phyloP scores from a whole-genome alignment of 2,113 vertebrate species.

The Hippolais icterina region DNA sequence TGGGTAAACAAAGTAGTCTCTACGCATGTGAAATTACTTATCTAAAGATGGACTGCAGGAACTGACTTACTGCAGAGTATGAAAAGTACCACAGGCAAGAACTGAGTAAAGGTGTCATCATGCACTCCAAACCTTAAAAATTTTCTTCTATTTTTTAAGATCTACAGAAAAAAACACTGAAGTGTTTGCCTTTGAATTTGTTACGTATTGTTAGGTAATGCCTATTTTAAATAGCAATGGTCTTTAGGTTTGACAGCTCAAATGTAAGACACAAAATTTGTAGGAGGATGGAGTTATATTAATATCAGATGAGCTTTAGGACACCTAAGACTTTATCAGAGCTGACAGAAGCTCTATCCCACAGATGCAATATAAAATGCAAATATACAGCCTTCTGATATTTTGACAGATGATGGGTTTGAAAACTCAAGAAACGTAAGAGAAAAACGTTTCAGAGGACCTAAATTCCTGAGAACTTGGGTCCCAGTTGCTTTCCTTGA shows the following conservation, averaged over 20 bases:
- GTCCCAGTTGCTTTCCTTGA: neutral
- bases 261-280: neutral
- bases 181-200: neutral
- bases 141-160: neutral
- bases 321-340: neutral
- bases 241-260: neutral
- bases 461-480: neutral
- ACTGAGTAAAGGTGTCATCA: neutral
- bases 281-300: neutral
- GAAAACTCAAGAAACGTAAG: neutral
- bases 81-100: neutral
- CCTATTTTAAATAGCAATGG: neutral
- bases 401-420: neutral
- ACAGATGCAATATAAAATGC: neutral
- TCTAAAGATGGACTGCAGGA: neutral
- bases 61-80: neutral
- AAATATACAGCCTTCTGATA: neutral
- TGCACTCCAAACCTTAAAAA: neutral
- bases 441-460: neutral
- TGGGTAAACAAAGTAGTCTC: neutral
- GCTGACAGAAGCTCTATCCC: neutral
- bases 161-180: neutral
- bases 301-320: neutral
- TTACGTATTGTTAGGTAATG: neutral
- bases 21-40: neutral